Base-by-base conservation (phyloP, 2,888 invertebrate species). In the Bombylius discolor region DNA sequence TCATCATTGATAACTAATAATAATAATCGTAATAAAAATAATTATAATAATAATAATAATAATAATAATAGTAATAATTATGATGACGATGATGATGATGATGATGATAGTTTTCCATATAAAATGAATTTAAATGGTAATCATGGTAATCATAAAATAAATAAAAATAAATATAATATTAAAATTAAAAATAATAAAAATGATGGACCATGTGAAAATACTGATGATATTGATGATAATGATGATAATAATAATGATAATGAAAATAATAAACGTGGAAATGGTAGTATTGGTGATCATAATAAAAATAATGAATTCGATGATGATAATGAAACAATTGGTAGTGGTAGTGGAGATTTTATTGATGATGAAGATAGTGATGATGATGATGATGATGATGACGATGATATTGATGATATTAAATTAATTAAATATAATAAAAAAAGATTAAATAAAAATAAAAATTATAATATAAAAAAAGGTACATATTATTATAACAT, bases 271-370 rank as follows among this genome's bases (percentile, higher is more conserved):
- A 42, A 14, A 47, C 31, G 11, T 47, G 3, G 1, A 23, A 23
- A 3, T 1, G 23, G 23, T 23, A 3, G 23, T 23, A 23, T 23
- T n/a, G 12, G 9, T 45, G 31, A 49, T n/a, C 32, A 51, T 23
- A 8, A 53, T 13, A 59, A 60, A 9, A 56, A 56, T 36, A 58
- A 58, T 7, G 49, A 57, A 5, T 34, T 11, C 32, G 57, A 59
- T 12, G 56, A 61, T 8, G 62, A 62, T 13, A 56, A 59, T 33
- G 62, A 61, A 39, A 52, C 50, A 12, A 53, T 55, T 23, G 62
- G 58, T n/a, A 65, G 64, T 51, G 65, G 65, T 9, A 65, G 65
- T 49, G 65, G 65, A 32, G 61, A 63, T 50, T 64, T 62, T 46
- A 57, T 53, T 42, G 53, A 60, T 42, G 61, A 63, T 45, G 59